A percentile compares a stretch with the other conserved stretches of the same genome.
Conservation (phyloP, 2,888 invertebrate species). For the Amblyjoppa proteus region DNA sequence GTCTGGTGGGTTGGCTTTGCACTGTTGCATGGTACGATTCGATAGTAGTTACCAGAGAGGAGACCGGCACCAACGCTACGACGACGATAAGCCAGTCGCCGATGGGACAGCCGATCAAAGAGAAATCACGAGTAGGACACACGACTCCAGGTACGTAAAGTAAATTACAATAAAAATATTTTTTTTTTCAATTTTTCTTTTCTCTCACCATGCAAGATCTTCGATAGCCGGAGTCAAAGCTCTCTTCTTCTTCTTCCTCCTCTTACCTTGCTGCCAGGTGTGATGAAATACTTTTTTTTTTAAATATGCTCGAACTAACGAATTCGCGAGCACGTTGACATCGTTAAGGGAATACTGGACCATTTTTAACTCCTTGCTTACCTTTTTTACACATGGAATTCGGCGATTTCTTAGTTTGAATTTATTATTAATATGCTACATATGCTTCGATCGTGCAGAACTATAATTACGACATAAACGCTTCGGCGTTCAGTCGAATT, state of each 20-base stretch:
- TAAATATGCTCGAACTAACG: not conserved
- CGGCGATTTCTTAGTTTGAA: too few species aligned
- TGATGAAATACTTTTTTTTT: not conserved
- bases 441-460: too few species aligned
- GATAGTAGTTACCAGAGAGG: conserved; percentile 84
- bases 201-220: conserved; percentile 30
- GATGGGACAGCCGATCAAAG: conserved; percentile 87
- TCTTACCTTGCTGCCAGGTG: conserved; percentile 10
- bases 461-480: too few species aligned
- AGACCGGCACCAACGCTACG: conserved; percentile 81
- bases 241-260: conserved; percentile 30
- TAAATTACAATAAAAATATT: conserved; percentile 71
- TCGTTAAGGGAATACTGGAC: not conserved
- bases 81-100: conserved; percentile 86
- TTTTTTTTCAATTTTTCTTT: conserved; percentile 36
- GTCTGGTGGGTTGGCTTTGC: conserved; percentile 84
- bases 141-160: conserved; percentile 82
- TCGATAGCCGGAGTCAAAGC: conserved; percentile 23
- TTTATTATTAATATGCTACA: too few species aligned
- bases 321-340: conserved; percentile 1
- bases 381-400: too few species aligned
- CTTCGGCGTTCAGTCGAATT: too few species aligned
- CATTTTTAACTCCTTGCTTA: too few species aligned
- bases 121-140: conserved; percentile 86
- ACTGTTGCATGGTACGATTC: conserved; percentile 85